phyloP scores from a whole-genome alignment of 1,140 invertebrate species.

The Drosophila santomea region DNA sequence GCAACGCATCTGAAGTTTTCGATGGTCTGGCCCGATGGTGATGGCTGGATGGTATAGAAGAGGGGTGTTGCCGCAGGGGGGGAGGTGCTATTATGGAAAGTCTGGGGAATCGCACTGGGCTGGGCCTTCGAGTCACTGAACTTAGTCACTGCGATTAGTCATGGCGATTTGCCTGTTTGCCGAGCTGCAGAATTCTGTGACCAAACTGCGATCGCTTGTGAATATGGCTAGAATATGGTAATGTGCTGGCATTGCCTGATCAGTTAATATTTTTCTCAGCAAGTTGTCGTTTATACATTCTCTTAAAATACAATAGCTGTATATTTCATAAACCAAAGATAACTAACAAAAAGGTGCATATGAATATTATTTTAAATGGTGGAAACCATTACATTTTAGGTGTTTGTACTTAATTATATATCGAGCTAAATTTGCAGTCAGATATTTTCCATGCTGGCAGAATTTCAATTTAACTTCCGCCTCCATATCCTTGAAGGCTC shows the following conservation, averaged over 20 bases:
- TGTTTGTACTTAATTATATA: no score
- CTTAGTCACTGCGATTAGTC: conserved; percentile 45
- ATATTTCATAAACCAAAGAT: no score
- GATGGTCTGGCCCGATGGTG: neutral
- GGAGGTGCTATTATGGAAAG: conserved; percentile 31
- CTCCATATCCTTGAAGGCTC: conserved; percentile 8
- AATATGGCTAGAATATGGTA: conserved; percentile 5
- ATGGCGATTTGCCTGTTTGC: conserved; percentile 39
- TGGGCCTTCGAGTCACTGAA: conserved; percentile 49
- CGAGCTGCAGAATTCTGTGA: conserved; percentile 23
- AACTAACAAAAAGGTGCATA: no score
- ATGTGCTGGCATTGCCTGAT: neutral
- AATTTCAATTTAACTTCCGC: conserved; percentile 33
- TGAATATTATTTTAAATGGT: no score
- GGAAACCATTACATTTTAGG: no score
- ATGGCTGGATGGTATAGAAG: neutral
- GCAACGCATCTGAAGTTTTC: conserved; percentile 45
- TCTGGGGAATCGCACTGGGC: conserved; percentile 31
- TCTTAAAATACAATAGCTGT: neutral
- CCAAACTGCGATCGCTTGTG: conserved; percentile 29
- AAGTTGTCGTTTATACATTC: neutral
- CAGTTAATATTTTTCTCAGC: neutral
- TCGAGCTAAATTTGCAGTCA: no score
- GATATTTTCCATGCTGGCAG: neutral
- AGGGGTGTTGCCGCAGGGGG: neutral